Evolutionary conservation across 2,888 invertebrate genomes (phyloP), one percentile per base, ranked within the genome.

Genomic region (Gandaritis pyraliata): DNA sequence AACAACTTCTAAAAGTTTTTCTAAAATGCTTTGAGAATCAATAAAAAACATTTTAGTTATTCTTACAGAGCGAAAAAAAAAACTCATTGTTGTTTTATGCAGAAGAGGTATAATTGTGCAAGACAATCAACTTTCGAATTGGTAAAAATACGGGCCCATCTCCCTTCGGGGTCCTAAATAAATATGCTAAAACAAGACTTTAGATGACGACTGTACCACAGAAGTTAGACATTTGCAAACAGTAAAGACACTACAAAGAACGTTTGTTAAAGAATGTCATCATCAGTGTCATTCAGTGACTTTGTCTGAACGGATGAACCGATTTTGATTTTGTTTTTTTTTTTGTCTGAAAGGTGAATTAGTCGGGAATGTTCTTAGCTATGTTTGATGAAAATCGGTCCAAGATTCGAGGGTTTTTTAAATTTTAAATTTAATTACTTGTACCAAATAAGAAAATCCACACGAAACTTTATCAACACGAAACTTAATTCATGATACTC

Each of bases 171-270:
- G 66, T 78, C 80, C 80, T 81, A 76, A 88, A 85, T 85, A 88
- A 87, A 89, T 86, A 88, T 84, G 79, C 82, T 81, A 81, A 86
- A 87, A 86, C 82, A 86, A 82, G 80, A 80, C 70, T 80, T 75
- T 70, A 68, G 82, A 81, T 77, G 62, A 58, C 58, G 58, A 51
- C 58, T 49, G 41, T 13, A 39, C n/a, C 53, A 58, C 54, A 53
- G 13, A 33, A 49, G 11, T 30, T 0, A 51, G 50, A 16, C 0
- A 49, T 51, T 8, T 18, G n/a, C 39, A 41, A 48, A 15, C 58
- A 52, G 58, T 47, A 52, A 29, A 47, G 30, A 58, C 4, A 52
- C 52, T 48, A 33, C 33, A 33, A 33, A 23, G 23, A 23, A 23
- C 23, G 3, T 23, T 33, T 33, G 10, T 33, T 5, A 33, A 5